Evolutionary conservation across 2,888 invertebrate species (phyloP), one percentile per base, ranked within the genome.

Genomic region (Molanna angustata): DNA sequence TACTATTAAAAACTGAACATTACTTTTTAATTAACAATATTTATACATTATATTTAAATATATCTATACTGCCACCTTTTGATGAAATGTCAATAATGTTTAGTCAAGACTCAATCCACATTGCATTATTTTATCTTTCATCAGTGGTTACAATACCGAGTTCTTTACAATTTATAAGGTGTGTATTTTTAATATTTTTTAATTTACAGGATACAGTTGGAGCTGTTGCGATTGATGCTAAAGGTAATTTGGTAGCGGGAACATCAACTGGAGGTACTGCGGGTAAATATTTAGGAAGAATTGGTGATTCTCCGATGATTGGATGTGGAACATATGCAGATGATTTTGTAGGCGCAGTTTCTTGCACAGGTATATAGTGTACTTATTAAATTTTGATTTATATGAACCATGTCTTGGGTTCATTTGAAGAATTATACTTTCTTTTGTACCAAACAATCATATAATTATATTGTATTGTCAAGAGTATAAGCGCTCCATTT

Each of bases 211-310:
- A 50, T 11, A 93, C 92, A 0, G 92, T 93, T 0, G 93, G 93
- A 1, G 90, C 90, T 2, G 89, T 92, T 1, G 92, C 89, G 0
- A 71, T 93, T 14, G 90, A 91, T 66, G 64, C 66, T 0, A 62
- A 73, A n/a, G 91, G 92, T 0, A 82, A 84, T 61, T 73, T 91
- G 46, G 89, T 88, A 0, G 88, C 82, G 1, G 92, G 86, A 0
- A 92, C 91, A 0, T 91, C 91, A 2, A 92, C 92, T 0, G 92
- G 92, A 3, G 92, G 92, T 1, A 87, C 89, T 62, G 88, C 84
- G 32, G 90, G 88, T 0, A 90, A 90, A 70, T 81, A 83, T 16
- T 82, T 84, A 1, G 90, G 90, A 0, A 77, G 90, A 39, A 85
- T 89, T 58, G 90, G 90, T 2, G 90, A 90, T 62, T 86, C 88